Conservation (phyloP, 2,113 vertebrate genomes). For the Columbina picui region DNA sequence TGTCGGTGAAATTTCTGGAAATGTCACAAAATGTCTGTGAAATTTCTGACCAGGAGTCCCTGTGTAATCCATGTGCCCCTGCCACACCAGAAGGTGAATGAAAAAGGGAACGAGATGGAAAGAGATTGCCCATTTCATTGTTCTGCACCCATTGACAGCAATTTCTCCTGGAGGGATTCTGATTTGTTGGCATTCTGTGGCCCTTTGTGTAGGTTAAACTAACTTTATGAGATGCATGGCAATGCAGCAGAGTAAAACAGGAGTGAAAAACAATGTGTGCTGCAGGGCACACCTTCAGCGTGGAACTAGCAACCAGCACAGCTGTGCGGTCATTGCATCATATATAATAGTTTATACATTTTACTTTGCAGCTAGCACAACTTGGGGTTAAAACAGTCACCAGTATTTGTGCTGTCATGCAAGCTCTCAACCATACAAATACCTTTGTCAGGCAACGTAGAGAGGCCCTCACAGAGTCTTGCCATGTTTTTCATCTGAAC, state of each 20-base stretch:
- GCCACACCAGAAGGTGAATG: accelerated
- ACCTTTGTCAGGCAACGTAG: background rate
- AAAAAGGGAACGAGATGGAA: background rate
- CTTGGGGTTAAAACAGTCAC: background rate
- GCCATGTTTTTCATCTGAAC: background rate
- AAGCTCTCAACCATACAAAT: background rate
- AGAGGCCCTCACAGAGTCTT: background rate
- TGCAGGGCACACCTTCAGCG: accelerated
- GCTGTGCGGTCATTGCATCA: background rate
- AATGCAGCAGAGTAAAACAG: background rate
- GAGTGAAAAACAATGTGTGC: background rate
- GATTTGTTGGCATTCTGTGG: background rate
- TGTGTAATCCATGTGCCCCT: background rate
- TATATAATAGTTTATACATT: background rate
- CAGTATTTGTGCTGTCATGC: background rate
- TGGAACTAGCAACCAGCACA: background rate
- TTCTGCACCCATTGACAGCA: background rate
- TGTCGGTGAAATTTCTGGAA: background rate
- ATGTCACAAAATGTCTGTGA: background rate
- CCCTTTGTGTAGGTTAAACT: background rate
- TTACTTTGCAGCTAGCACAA: background rate
- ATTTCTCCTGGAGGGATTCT: background rate
- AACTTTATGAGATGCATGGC: background rate
- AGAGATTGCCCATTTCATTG: background rate
- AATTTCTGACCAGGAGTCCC: background rate